A percentile compares a stretch with the other conserved stretches of the same genome.
These are phyloP conservation scores for Sprattus sprattus DNA, from an alignment of 2,113 vertebrate genomes.

Conservation along the genomic window DNA sequence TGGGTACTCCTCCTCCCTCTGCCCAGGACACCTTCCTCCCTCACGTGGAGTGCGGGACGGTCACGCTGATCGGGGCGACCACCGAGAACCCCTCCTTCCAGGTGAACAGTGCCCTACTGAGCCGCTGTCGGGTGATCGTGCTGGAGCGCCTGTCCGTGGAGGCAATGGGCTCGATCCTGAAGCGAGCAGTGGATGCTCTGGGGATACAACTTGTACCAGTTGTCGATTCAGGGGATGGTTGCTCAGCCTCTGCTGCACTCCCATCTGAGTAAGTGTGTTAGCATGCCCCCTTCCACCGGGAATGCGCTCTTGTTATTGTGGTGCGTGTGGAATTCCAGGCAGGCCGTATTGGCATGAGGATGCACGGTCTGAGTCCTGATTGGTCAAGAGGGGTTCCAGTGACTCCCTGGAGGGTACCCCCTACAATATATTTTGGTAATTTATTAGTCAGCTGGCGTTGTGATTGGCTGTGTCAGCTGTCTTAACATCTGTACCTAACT, in stretches of 20 bases:
- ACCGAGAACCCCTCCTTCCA: slow-evolving; percentile 99
- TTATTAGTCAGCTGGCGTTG: slow-evolving; percentile 19
- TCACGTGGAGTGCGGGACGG: slow-evolving; percentile 92
- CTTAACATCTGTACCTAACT: slow-evolving; percentile 30
- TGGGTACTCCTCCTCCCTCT: neutral
- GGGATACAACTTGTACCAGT: slow-evolving; percentile 76
- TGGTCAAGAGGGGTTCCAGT: slow-evolving; percentile 26
- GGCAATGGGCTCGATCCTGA: slow-evolving; percentile 84
- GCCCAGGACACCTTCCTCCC: slow-evolving; percentile 93
- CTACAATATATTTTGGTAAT: slow-evolving; percentile 35
- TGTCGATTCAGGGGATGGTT: slow-evolving; percentile 56
- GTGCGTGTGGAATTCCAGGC: slow-evolving; percentile 51
- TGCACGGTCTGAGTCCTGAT: slow-evolving; percentile 48
- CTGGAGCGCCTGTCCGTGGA: slow-evolving; percentile 88
- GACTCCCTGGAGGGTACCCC: neutral
- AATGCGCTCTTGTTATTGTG: slow-evolving; percentile 46
- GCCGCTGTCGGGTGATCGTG: slow-evolving; percentile 92
- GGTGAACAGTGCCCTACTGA: slow-evolving; percentile 90
- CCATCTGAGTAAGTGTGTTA: slow-evolving; percentile 71
- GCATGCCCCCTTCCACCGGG: slow-evolving; percentile 44
- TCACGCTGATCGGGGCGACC: slow-evolving; percentile 95
- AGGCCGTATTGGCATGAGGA: slow-evolving; percentile 50
- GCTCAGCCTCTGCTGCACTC: slow-evolving; percentile 38
- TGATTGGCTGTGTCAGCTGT: slow-evolving; percentile 21
- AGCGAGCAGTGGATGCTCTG: slow-evolving; percentile 78